These are phyloP conservation scores for Ciconia nigra DNA, from an alignment of 2,797 vertebrate genomes.

Conservation along the genomic window DNA sequence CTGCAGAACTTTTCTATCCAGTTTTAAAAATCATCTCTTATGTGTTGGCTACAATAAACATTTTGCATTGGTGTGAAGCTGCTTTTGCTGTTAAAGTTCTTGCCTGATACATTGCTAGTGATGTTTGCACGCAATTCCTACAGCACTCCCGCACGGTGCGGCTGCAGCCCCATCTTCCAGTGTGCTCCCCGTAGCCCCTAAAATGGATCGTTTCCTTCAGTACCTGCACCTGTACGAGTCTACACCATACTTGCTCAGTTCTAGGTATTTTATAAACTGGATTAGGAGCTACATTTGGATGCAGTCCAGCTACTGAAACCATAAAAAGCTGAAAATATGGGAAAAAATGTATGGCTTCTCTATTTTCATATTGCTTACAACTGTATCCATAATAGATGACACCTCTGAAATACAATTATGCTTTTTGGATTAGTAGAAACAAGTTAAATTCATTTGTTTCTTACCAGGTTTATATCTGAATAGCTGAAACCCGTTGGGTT, in stretches of 20 bases:
- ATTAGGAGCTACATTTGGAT: neutral
- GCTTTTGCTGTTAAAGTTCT: neutral
- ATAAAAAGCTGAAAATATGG: neutral
- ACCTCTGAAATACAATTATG: neutral
- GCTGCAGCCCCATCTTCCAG: neutral
- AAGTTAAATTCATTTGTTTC: neutral
- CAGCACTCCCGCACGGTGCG: rapidly evolving
- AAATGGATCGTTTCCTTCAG: neutral
- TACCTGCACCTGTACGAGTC: neutral
- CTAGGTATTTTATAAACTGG: neutral
- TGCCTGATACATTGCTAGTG: neutral
- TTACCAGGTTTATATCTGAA: neutral
- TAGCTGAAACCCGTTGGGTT: neutral
- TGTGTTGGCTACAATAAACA: neutral
- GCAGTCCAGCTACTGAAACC: neutral
- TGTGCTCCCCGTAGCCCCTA: neutral
- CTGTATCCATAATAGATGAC: neutral
- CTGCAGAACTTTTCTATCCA: neutral
- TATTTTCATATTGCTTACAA: neutral
- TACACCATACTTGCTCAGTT: neutral
- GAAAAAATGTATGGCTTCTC: neutral
- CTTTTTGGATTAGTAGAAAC: neutral
- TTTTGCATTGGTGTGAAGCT: neutral
- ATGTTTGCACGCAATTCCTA: neutral
- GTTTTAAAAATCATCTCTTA: neutral